These are phyloP conservation scores for Amphipyra tragopoginis DNA, from an alignment of 2,888 invertebrate species.

Conservation along the genomic window DNA sequence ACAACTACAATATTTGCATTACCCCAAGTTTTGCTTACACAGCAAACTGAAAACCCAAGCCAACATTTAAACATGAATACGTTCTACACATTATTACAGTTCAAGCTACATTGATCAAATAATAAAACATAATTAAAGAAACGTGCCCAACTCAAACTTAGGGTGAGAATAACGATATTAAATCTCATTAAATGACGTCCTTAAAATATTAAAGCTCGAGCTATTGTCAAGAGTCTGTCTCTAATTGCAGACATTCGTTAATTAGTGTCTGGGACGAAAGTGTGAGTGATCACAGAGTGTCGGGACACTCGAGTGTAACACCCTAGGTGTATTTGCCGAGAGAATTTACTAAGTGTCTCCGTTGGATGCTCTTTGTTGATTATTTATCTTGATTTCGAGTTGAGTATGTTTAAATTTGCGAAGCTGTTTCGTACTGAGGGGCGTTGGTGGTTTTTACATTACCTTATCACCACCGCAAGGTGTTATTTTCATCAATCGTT, in stretches of 20 bases:
- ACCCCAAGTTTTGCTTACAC: conserved; percentile 22
- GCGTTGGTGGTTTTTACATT: background rate
- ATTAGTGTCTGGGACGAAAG: conserved; percentile 72
- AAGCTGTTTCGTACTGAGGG: conserved; percentile 1
- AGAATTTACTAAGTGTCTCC: conserved; percentile 34
- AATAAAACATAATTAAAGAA: conserved; percentile 48
- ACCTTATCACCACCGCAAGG: too few relatives aligned
- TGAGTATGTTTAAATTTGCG: conserved; percentile 20
- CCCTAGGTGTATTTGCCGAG: conserved; percentile 41
- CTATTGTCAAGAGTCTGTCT: conserved; percentile 73
- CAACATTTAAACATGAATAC: conserved; percentile 28
- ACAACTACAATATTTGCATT: conserved; percentile 39
- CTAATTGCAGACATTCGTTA: conserved; percentile 69
- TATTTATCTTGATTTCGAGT: conserved; percentile 40
- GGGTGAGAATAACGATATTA: conserved; percentile 57
- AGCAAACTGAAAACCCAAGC: conserved; percentile 12
- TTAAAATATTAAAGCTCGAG: conserved; percentile 65
- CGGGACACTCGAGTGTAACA: conserved; percentile 48
- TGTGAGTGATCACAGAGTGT: conserved; percentile 68
- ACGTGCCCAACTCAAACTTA: conserved; percentile 53
- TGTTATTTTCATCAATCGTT: too few relatives aligned
- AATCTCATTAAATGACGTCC: conserved; percentile 61
- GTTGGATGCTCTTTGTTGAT: conserved; percentile 39
- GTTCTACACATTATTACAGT: conserved; percentile 4
- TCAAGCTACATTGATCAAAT: conserved; percentile 37